A percentile compares a stretch with the other conserved stretches of the same genome.
Evolutionary conservation across 2,113 vertebrate genomes (phyloP).

Genomic region (Cynopterus brachyotis): DNA sequence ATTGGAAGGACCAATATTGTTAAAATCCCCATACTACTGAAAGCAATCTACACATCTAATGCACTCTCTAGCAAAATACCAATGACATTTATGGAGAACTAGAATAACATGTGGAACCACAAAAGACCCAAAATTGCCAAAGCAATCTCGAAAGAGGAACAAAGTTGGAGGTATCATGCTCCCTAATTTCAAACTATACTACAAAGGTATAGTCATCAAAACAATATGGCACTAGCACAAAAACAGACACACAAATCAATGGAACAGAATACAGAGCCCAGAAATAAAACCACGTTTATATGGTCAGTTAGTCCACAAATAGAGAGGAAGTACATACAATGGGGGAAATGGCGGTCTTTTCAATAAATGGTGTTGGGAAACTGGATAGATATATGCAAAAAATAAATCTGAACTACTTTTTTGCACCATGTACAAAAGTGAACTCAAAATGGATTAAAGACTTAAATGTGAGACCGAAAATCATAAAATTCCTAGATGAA

Average conservation of each 20-base stretch:
- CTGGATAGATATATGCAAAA: not conserved
- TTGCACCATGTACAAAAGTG: not conserved
- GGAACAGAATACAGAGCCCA: not conserved
- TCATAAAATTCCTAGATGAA: not conserved
- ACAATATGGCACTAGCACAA: too few species aligned
- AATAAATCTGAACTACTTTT: not conserved
- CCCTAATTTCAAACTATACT: too few species aligned
- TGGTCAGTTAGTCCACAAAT: not conserved
- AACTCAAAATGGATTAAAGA: not conserved
- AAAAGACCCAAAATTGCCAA: not conserved
- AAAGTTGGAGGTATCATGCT: too few species aligned
- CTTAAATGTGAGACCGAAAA: not conserved
- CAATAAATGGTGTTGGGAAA: not conserved
- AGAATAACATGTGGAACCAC: not conserved
- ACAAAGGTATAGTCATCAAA: too few species aligned
- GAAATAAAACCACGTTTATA: not conserved
- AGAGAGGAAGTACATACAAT: not conserved
- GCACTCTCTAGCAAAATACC: not conserved
- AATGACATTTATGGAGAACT: not conserved
- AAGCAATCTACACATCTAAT: not conserved
- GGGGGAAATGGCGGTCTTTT: not conserved
- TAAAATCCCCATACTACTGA: not conserved
- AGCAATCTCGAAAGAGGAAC: too few species aligned
- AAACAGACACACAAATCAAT: too few species aligned
- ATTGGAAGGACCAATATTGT: not conserved